These are phyloP conservation scores for Petrophora chlorosata DNA, from an alignment of 2,888 invertebrate species.

Conservation along the genomic window DNA sequence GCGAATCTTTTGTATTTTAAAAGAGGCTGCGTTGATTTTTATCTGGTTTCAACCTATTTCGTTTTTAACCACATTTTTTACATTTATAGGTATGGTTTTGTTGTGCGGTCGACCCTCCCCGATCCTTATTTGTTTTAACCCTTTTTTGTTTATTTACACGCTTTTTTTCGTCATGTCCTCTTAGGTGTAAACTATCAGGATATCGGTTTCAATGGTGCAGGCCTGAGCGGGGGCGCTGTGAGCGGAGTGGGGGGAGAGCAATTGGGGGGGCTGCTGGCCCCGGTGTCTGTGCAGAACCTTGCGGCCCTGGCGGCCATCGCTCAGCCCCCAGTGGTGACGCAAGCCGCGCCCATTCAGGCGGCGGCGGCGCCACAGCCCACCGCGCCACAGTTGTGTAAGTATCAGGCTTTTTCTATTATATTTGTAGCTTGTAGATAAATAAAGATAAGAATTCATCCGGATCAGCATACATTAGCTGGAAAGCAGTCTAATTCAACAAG, in stretches of 20 bases:
- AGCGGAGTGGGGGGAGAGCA: slow-evolving; percentile 86
- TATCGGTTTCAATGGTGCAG: slow-evolving; percentile 82
- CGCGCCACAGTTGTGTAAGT: slow-evolving; percentile 77
- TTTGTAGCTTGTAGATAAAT: too few relatives aligned
- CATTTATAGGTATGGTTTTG: slow-evolving; percentile 1
- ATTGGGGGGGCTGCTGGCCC: slow-evolving; percentile 91
- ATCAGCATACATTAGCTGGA: too few relatives aligned
- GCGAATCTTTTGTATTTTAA: too few relatives aligned
- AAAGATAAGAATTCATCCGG: too few relatives aligned
- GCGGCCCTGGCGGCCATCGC: slow-evolving; percentile 95
- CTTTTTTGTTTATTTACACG: slow-evolving; percentile 24
- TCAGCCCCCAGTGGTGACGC: slow-evolving; percentile 82
- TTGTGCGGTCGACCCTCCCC: slow-evolving; percentile 12
- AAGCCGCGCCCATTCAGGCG: slow-evolving; percentile 70
- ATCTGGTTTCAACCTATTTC: too few relatives aligned
- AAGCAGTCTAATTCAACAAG: too few relatives aligned
- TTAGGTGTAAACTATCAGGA: slow-evolving; percentile 81
- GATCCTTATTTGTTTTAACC: slow-evolving; percentile 18
- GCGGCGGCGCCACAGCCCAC: slow-evolving; percentile 62
- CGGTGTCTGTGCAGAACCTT: slow-evolving; percentile 95
- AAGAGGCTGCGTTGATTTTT: too few relatives aligned
- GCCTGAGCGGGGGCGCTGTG: slow-evolving; percentile 67
- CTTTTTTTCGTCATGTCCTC: slow-evolving; percentile 19
- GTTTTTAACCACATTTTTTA: background rate
- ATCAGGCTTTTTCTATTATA: too few relatives aligned